Conservation (phyloP, 2,888 invertebrate genomes). For the Petrolisthes manimaculis region DNA sequence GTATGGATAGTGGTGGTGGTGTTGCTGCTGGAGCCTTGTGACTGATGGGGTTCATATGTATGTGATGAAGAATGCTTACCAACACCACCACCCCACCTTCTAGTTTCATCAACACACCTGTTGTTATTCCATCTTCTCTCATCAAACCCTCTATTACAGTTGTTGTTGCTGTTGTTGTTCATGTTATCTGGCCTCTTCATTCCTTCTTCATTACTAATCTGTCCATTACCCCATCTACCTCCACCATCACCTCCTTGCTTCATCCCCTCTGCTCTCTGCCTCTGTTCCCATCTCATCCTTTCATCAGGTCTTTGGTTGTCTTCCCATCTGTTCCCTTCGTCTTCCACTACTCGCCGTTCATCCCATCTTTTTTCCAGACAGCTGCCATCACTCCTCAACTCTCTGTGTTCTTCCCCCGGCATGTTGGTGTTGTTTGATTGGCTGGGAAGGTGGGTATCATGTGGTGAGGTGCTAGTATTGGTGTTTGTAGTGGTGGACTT, state of each 20-base stretch:
- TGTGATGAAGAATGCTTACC: not conserved
- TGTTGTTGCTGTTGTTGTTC: not conserved
- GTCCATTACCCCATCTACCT: not conserved
- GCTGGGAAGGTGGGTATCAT: too few species aligned
- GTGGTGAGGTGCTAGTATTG: not conserved
- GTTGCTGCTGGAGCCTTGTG: too few species aligned
- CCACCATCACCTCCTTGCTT: not conserved
- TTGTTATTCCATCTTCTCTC: not conserved
- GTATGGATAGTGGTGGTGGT: too few species aligned
- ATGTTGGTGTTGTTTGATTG: too few species aligned
- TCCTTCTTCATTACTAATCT: not conserved
- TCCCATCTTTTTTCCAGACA: too few species aligned
- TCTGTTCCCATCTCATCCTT: not conserved
- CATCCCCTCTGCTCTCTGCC: not conserved
- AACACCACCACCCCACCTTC: not conserved
- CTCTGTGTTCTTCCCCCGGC: too few species aligned
- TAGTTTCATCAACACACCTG: not conserved
- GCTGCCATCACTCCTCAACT: too few species aligned
- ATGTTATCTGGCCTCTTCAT: too few species aligned
- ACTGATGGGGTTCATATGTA: not conserved
- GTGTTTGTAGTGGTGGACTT: slow-evolving; percentile 12
- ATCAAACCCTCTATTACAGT: not conserved
- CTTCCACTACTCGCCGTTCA: not conserved
- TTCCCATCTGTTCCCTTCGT: not conserved
- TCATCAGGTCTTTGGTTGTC: not conserved